Percentiles rank a stretch among this genome's conserved stretches.
phyloP scores from a whole-genome alignment of 2,797 vertebrate species.

The Sphaeramia orbicularis region DNA sequence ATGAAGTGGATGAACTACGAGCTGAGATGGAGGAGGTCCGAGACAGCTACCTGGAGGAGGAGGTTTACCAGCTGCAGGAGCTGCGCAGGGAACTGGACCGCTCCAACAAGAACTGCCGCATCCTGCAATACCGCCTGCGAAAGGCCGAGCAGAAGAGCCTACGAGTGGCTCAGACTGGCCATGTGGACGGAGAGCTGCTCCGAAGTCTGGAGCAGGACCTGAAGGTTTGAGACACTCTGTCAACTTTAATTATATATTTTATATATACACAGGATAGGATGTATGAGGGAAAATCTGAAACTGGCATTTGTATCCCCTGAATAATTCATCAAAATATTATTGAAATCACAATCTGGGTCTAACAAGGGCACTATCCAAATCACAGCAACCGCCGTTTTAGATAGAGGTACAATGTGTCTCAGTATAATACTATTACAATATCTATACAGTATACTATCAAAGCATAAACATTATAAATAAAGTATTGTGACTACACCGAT shows the following conservation, averaged over 20 bases:
- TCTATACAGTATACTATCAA: too few relatives aligned
- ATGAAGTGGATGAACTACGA: conserved; percentile 97
- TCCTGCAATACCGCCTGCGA: conserved; percentile 97
- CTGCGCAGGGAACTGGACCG: conserved; percentile 96
- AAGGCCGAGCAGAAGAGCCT: conserved; percentile 98
- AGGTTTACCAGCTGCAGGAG: conserved; percentile 98
- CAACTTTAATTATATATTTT: neutral
- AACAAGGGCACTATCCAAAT: too few relatives aligned
- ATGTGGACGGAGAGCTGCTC: conserved; percentile 96
- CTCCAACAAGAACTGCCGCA: conserved; percentile 98
- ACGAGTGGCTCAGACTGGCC: conserved; percentile 95
- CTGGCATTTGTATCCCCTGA: too few relatives aligned
- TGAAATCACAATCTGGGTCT: too few relatives aligned
- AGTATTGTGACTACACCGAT: too few relatives aligned
- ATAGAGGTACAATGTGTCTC: too few relatives aligned
- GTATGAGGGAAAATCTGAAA: too few relatives aligned
- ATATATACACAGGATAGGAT: too few relatives aligned
- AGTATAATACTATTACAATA: too few relatives aligned
- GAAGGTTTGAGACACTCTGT: conserved; percentile 84
- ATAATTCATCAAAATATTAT: too few relatives aligned
- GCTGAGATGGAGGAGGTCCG: conserved; percentile 99
- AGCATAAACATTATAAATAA: too few relatives aligned
- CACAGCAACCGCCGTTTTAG: too few relatives aligned
- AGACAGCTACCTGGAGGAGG: conserved; percentile 98
- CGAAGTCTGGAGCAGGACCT: conserved; percentile 96